Evolutionary conservation across 2,888 invertebrate species (phyloP).

Genomic region (Thymelicus lineola): DNA sequence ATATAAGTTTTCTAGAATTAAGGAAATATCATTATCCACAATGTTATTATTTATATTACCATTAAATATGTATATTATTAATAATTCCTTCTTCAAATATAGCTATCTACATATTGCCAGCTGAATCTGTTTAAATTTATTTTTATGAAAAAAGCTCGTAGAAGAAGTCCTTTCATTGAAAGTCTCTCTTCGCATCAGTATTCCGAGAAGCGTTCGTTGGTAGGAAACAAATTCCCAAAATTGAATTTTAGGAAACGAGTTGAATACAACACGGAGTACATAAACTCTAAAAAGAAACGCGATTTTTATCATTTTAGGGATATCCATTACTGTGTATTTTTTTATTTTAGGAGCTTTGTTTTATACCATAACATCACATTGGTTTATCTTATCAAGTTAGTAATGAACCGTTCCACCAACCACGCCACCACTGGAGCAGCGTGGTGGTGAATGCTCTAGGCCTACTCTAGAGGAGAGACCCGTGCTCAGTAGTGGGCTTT

Average conservation of each 20-base stretch:
- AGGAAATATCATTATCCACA: no score
- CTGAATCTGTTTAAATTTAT: conserved; percentile 32
- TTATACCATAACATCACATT: neutral
- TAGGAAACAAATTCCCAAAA: conserved; percentile 85
- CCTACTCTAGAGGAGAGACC: no score
- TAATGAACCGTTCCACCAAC: no score
- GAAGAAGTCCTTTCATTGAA: conserved; percentile 57
- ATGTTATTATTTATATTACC: no score
- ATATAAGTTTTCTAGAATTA: no score
- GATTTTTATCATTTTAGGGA: conserved; percentile 80
- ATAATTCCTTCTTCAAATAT: conserved; percentile 3
- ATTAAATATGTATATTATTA: no score
- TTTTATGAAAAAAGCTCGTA: conserved; percentile 55
- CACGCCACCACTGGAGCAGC: no score
- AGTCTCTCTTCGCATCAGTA: conserved; percentile 73
- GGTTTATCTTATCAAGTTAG: no score
- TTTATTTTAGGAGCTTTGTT: conserved; percentile 34
- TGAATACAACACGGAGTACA: conserved; percentile 81
- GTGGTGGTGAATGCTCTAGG: no score
- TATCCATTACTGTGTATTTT: conserved; percentile 60
- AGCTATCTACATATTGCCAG: conserved; percentile 3
- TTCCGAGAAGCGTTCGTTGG: conserved; percentile 75
- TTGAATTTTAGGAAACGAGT: conserved; percentile 85
- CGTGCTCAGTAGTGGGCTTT: no score
- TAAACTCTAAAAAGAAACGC: conserved; percentile 77